Percentiles rank a stretch among this genome's conserved stretches.
Conservation (phyloP, 92 coral and sea anemone species). For the Galaxea fascicularis region DNA sequence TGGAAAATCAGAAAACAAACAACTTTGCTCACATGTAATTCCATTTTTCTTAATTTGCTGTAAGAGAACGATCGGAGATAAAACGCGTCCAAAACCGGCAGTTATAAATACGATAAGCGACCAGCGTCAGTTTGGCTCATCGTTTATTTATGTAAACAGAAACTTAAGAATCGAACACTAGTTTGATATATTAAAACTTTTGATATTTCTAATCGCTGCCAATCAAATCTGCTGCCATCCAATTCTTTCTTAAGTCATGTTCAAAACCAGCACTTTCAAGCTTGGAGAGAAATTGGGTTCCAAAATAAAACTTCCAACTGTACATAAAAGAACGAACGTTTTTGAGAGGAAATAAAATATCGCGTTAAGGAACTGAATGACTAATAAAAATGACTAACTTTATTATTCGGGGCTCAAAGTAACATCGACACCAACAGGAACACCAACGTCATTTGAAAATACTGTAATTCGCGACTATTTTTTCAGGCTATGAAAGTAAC, state of each 20-base stretch:
- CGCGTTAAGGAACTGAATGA: not conserved
- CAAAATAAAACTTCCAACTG: not conserved
- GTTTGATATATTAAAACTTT: constrained; percentile 37
- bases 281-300: constrained; percentile 11
- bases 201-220: not conserved
- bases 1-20: too few relatives aligned
- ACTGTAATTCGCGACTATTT: too few relatives aligned
- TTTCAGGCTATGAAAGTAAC: too few relatives aligned
- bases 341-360: not conserved
- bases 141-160: not conserved
- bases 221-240: not conserved
- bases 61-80: too few relatives aligned
- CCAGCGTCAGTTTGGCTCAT: not conserved
- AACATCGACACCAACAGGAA: too few relatives aligned
- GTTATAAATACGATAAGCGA: constrained; percentile 10
- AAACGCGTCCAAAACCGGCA: not conserved
- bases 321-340: not conserved
- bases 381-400: not conserved
- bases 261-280: constrained; percentile 1
- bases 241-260: not conserved
- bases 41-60: too few relatives aligned
- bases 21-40: too few relatives aligned
- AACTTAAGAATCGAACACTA: constrained; percentile 15
- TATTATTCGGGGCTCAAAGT: not conserved
- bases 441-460: too few relatives aligned